These are phyloP conservation scores for Trichosurus vulpecula DNA, from an alignment of 2,797 vertebrate species.

Conservation along the genomic window DNA sequence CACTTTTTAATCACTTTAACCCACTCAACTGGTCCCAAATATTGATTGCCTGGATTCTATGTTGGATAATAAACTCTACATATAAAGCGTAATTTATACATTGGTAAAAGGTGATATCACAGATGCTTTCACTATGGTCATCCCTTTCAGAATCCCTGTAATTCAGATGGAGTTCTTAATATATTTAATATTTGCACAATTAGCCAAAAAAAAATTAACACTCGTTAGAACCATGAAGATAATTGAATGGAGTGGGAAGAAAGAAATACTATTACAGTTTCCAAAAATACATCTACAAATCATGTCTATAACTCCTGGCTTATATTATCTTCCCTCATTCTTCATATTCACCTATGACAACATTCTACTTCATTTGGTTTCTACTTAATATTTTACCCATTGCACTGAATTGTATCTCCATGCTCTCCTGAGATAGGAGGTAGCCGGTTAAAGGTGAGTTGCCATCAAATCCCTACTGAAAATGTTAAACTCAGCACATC, in stretches of 20 bases:
- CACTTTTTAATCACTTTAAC: constrained; percentile 19
- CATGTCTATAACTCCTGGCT: background rate
- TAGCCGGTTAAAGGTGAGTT: background rate
- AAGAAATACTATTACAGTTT: background rate
- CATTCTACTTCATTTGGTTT: no score
- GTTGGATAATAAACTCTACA: background rate
- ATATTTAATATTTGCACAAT: constrained; percentile 13
- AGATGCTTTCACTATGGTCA: background rate
- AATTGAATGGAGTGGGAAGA: background rate
- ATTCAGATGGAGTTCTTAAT: background rate
- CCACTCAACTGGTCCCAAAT: background rate
- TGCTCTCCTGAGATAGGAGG: background rate
- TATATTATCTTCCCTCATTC: background rate
- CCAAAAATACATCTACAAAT: background rate
- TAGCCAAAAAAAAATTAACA: background rate
- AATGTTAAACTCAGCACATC: background rate
- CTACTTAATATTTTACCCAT: no score
- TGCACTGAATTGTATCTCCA: background rate
- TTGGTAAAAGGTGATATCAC: background rate
- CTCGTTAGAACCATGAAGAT: background rate
- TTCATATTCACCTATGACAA: no score
- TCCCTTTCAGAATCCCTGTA: constrained; percentile 3
- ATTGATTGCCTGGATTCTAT: background rate
- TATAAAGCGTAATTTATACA: constrained; percentile 23
- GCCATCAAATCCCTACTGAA: background rate